A percentile compares a stretch with the other conserved stretches of the same genome.
Conservation (phyloP, 2,797 vertebrate species). For the Sciurus carolinensis region DNA sequence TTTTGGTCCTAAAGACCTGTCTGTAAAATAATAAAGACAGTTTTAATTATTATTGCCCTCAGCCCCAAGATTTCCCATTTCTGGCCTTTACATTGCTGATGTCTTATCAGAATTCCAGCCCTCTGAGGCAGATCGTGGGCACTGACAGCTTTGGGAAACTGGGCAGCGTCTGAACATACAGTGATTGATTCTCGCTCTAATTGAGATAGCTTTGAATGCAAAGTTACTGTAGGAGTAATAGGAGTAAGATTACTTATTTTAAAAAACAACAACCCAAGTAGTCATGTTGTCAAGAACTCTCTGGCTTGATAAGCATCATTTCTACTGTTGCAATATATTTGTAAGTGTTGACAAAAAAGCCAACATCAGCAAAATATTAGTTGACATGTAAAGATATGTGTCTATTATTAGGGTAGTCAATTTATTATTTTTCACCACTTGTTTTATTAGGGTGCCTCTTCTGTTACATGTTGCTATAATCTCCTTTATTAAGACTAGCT, state of each 20-base stretch:
- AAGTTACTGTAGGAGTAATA: conserved; percentile 14
- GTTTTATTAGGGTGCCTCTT: conserved; percentile 93
- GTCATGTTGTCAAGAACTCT: conserved; percentile 71
- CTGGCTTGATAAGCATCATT: conserved; percentile 73
- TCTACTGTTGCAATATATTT: conserved; percentile 88
- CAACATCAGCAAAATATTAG: conserved; percentile 88
- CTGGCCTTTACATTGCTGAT: conserved; percentile 69
- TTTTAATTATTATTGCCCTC: conserved; percentile 75
- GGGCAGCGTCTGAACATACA: conserved; percentile 29
- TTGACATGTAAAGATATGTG: conserved; percentile 88
- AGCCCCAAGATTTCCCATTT: conserved; percentile 64
- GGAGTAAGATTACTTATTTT: conserved; percentile 70
- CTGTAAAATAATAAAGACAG: conserved; percentile 67
- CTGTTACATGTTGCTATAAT: conserved; percentile 93
- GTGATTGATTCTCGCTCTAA: conserved; percentile 53
- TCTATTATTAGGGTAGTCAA: conserved; percentile 86
- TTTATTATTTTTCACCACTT: conserved; percentile 91
- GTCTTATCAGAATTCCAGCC: conserved; percentile 86
- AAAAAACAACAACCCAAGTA: conserved; percentile 68
- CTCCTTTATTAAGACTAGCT: conserved; percentile 94
- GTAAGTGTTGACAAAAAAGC: conserved; percentile 91
- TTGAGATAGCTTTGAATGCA: conserved; percentile 51
- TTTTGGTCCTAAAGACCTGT: conserved; percentile 60
- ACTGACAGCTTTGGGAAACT: conserved; percentile 85
- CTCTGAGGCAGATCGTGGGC: conserved; percentile 78